Conservation (phyloP, 2,113 vertebrate genomes). For the Rynchops niger region DNA sequence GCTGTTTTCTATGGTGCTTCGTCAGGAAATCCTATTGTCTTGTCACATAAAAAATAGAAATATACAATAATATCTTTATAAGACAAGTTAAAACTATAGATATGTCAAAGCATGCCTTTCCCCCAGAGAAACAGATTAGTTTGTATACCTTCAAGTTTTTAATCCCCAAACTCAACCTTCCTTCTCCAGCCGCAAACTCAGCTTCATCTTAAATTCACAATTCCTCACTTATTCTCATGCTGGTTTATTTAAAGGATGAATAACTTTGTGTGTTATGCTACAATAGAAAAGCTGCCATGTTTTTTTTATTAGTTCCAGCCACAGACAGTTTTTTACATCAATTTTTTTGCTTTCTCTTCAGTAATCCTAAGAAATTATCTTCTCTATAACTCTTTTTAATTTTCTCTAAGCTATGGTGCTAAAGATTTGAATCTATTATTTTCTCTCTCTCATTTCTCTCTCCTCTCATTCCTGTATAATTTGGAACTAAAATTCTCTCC, state of each 20-base stretch:
- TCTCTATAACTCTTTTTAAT: not conserved
- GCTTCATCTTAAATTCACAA: not conserved
- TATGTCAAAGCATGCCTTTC: not conserved
- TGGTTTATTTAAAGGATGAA: not conserved
- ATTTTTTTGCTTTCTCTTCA: not conserved
- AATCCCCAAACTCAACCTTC: not conserved
- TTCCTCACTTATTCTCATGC: not conserved
- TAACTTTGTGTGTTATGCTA: not conserved
- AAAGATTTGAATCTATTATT: not conserved
- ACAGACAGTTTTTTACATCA: not conserved
- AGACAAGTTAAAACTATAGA: not conserved
- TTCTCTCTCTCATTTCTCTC: not conserved
- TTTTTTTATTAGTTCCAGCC: not conserved
- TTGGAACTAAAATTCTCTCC: not conserved
- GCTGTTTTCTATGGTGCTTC: not conserved
- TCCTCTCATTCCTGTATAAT: not conserved
- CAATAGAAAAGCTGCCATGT: not conserved
- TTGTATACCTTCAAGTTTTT: not conserved
- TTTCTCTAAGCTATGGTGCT: not conserved
- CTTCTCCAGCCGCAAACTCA: not conserved
- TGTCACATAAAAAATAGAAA: not conserved
- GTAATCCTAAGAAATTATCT: not conserved
- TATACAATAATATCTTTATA: not conserved
- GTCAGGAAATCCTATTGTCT: not conserved
- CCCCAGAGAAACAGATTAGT: not conserved